Evolutionary conservation across 2,797 vertebrate genomes (phyloP).

Genomic region (Poeciliopsis presidionis): DNA sequence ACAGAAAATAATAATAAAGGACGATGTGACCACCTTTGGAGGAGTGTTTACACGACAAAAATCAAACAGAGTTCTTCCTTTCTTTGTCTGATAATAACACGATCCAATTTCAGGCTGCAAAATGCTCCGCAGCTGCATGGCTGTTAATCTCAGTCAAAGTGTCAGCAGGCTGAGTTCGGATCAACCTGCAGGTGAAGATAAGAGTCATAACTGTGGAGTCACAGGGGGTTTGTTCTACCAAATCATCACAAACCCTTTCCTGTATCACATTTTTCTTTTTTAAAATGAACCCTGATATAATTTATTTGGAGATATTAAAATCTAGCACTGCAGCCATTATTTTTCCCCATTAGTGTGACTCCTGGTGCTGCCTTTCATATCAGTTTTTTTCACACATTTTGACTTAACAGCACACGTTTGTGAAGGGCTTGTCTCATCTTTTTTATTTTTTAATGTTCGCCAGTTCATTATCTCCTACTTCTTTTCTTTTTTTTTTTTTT

Average conservation of each 20-base stretch:
- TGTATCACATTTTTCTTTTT: slow-evolving; percentile 29
- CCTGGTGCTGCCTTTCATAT: slow-evolving; percentile 27
- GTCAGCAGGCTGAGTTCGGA: slow-evolving; percentile 49
- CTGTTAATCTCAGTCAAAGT: slow-evolving; percentile 67
- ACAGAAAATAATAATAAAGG: slow-evolving; percentile 2
- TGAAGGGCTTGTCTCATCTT: slow-evolving; percentile 34
- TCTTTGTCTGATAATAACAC: slow-evolving; percentile 61
- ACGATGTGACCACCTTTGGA: slow-evolving; percentile 22
- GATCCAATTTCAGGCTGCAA: slow-evolving; percentile 64
- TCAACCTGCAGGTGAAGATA: slow-evolving; percentile 68
- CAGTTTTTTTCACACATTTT: background rate
- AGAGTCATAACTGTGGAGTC: slow-evolving; percentile 51
- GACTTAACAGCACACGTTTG: slow-evolving; percentile 26
- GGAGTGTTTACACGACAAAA: slow-evolving; percentile 44
- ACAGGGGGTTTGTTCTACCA: slow-evolving; percentile 37
- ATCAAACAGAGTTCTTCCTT: slow-evolving; percentile 38
- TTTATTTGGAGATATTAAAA: slow-evolving; percentile 31
- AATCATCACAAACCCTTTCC: slow-evolving; percentile 29
- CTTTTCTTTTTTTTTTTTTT: background rate
- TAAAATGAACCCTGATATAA: slow-evolving; percentile 9
- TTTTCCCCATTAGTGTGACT: slow-evolving; percentile 27
- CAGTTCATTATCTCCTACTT: slow-evolving; percentile 41
- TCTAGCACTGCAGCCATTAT: slow-evolving; percentile 26
- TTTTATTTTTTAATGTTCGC: slow-evolving; percentile 50
- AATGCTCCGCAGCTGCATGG: slow-evolving; percentile 41